These are phyloP conservation scores for Tetramorium simillimum DNA, from an alignment of 1,140 invertebrate species.

Conservation along the genomic window DNA sequence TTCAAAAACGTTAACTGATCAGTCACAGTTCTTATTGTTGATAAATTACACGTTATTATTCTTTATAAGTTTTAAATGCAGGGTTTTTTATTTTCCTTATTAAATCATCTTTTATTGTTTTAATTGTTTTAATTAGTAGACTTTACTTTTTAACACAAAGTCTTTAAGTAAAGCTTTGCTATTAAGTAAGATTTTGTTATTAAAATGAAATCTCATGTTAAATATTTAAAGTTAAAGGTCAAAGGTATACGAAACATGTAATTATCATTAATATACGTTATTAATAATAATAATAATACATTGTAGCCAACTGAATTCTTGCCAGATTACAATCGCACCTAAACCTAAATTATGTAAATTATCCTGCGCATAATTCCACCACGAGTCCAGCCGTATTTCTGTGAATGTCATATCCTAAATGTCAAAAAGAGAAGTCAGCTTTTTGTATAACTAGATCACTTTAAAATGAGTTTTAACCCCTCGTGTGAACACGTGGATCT, in stretches of 20 bases:
- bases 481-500: no score
- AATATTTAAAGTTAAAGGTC: background rate
- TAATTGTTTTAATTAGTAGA: slow-evolving; percentile 4
- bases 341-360: background rate
- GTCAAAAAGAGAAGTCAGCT: background rate
- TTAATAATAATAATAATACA: background rate
- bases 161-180: background rate
- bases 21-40: background rate
- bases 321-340: background rate
- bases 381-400: background rate
- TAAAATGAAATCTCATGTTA: background rate
- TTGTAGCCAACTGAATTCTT: background rate
- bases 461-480: background rate
- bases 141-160: background rate
- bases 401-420: slow-evolving; percentile 27
- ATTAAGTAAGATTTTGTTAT: background rate
- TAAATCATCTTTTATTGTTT: background rate
- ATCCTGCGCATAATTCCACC: background rate
- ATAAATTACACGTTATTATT: background rate
- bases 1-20: background rate
- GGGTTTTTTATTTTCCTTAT: background rate
- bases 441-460: slow-evolving; percentile 1
- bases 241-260: background rate
- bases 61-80: background rate
- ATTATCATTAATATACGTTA: background rate